Base-by-base conservation (phyloP, 1,140 invertebrate species). In the Agraylea sexmaculata region DNA sequence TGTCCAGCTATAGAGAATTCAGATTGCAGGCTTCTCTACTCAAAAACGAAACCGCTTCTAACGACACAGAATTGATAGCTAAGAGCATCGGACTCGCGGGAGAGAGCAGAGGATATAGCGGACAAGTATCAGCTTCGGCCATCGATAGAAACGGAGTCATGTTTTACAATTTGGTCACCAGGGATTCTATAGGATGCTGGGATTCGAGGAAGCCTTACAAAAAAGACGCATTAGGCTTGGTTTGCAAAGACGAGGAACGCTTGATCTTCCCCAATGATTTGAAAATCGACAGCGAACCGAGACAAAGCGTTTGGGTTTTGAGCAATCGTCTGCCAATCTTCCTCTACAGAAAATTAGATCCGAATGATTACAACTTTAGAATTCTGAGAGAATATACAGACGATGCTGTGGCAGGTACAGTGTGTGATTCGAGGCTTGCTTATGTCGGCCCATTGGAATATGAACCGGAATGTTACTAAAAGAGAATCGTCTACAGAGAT, bases 251-350 rank as follows among this genome's bases (percentile, higher is more conserved):
- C 47, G 64, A 64, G 2, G 59, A 68, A 5, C 74, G 75, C 0
- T 54, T 87, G 5, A 61, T 79, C 10, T 87, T 86, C 52, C 82
- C 83, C 0, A 86, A 87, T 50, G 83, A 87, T 50, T 57, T 87
- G 20, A 78, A 78, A 60, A 60, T 85, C 0, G 83, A 86, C 49
- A 68, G 76, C 23, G 78, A 79, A 30, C 51, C 61, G 1, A 65
- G 69, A 13, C 78, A 83, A 41, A 77, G 66, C 41, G 66, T 86
- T 3, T 87, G 82, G 83, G 59, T 84, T 0, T 65, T 87, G 41
- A 77, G 78, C 2, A 86, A 87, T 54, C 63, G 68, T 8, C 52
- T 87, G 30, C 82, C 82, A 2, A 73, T 77, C 56, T 87, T 77
- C 56, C 61, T 86, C 12, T 85, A 85, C 51, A 68, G 66, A 1